phyloP scores from a whole-genome alignment of 1,140 invertebrate species.

The Trissolcus basalis region DNA sequence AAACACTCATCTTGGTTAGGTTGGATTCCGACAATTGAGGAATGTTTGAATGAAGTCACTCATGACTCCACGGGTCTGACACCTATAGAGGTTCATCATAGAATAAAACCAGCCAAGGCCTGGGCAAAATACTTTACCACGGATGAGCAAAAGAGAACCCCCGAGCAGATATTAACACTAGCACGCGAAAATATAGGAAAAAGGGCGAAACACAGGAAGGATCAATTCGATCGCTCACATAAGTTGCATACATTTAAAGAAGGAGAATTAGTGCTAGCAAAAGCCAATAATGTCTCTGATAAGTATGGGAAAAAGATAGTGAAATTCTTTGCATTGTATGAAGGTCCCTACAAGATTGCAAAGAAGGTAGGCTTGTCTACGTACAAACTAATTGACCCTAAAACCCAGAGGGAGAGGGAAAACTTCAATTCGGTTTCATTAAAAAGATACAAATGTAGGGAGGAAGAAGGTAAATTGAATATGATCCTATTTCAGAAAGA shows the following conservation, averaged over 20 bases:
- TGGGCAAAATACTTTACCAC: background rate
- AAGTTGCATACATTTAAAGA: background rate
- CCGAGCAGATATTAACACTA: background rate
- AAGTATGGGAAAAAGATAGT: background rate
- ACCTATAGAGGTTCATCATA: slow-evolving; percentile 11
- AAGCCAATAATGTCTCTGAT: background rate
- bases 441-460: background rate
- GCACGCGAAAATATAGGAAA: background rate
- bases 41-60: slow-evolving; percentile 15
- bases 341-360: background rate
- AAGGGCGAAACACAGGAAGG: background rate
- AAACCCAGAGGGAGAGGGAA: background rate
- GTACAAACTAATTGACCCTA: background rate
- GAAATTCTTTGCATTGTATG: background rate
- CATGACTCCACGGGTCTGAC: slow-evolving; percentile 21
- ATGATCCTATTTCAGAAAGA: too few relatives aligned
- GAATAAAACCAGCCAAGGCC: slow-evolving; percentile 2
- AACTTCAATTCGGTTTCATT: background rate
- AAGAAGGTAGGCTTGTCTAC: background rate
- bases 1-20: too few relatives aligned
- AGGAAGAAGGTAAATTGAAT: too few relatives aligned
- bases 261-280: background rate
- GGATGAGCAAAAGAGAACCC: background rate
- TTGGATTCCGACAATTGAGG: slow-evolving; percentile 5
- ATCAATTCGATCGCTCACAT: slow-evolving; percentile 63